phyloP scores from a whole-genome alignment of 2,888 invertebrate species.

The Odontothrips loti region DNA sequence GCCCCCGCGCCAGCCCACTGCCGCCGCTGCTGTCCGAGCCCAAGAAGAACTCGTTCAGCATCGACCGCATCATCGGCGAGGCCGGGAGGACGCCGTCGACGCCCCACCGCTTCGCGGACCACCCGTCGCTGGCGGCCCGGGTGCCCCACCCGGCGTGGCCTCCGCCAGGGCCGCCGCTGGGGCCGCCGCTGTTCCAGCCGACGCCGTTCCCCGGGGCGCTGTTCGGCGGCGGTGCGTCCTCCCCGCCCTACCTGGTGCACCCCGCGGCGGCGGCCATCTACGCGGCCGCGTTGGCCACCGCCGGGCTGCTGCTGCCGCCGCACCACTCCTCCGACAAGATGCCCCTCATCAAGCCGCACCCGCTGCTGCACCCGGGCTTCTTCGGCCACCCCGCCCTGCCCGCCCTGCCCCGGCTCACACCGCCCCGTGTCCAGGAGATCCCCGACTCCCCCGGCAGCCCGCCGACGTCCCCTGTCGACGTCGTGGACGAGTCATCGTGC shows the following conservation, averaged over 20 bases:
- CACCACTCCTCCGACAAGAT: conserved; percentile 18
- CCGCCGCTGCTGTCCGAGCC: conserved; percentile 34
- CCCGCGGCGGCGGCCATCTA: conserved; percentile 29
- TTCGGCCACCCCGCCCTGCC: conserved; percentile 27
- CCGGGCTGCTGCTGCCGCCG: conserved; percentile 37
- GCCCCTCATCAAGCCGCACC: conserved; percentile 31
- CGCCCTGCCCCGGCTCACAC: neutral
- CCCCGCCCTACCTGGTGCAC: conserved; percentile 34
- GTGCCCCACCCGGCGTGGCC: conserved; percentile 29
- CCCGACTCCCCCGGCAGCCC: neutral
- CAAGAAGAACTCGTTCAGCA: conserved; percentile 40
- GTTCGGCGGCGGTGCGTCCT: conserved; percentile 41
- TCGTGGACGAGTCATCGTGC: conserved; percentile 19
- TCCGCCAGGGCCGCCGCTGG: conserved; percentile 30
- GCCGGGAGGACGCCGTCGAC: conserved; percentile 46
- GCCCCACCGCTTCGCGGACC: conserved; percentile 32
- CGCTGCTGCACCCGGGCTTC: conserved; percentile 22
- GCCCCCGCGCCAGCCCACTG: conserved; percentile 37
- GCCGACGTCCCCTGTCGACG: neutral
- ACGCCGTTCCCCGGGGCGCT: conserved; percentile 2
- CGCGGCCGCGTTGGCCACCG: conserved; percentile 36
- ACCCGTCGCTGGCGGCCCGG: conserved; percentile 32
- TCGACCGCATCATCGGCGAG: conserved; percentile 47
- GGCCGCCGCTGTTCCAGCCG: conserved; percentile 30
- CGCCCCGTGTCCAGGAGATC: neutral